Evolutionary conservation across 1,140 invertebrate genomes (phyloP), one percentile per base, ranked within the genome.

Genomic region (Papilio polyxenes): DNA sequence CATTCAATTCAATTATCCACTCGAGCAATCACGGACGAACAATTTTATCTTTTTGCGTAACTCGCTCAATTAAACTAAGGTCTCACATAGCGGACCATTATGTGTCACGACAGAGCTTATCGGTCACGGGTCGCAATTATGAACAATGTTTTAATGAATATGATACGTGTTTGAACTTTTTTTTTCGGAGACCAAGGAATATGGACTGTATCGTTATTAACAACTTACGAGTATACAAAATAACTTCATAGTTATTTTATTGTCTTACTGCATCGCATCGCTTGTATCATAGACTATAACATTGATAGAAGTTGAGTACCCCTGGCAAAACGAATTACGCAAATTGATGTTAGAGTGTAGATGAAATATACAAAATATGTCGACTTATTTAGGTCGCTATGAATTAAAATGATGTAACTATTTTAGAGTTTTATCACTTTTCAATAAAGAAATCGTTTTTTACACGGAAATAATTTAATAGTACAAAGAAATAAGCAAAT

Each of bases 1-100:
- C 51, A 79, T 62, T 79, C 17, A 56, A 62, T 59, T 78, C 76
- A 79, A 79, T 79, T 79, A 59, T 56, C 76, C 76, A 79, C 76
- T 79, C 53, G 76, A 79, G 53, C 37, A 37, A 78, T 78, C 76
- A 37, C 76, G 49, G 48, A 77, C 44, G 51, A 17, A 56, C n/a
- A 62, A 48, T 79, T 79, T 48, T 62, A 62, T 78, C 53, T 79
- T 37, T 53, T 79, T 79, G 51, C 76, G 76, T 79, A 62, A 79
- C 53, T 79, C 53, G 53, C 13, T 37, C 76, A 79, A 37, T 79
- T 79, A 40, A 79, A 56, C 76, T 79, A 59, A 79, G 76, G 51
- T 53, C 76, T 40, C 76, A 59, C 65, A 72, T 40, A 72, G 65
- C 65, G 31, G 13, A 31, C 65, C 65, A 72, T 72, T 72, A 72